Percentiles rank a stretch among this genome's conserved stretches.
phyloP scores from a whole-genome alignment of 2,113 vertebrate genomes.

The Siniperca knerii region DNA sequence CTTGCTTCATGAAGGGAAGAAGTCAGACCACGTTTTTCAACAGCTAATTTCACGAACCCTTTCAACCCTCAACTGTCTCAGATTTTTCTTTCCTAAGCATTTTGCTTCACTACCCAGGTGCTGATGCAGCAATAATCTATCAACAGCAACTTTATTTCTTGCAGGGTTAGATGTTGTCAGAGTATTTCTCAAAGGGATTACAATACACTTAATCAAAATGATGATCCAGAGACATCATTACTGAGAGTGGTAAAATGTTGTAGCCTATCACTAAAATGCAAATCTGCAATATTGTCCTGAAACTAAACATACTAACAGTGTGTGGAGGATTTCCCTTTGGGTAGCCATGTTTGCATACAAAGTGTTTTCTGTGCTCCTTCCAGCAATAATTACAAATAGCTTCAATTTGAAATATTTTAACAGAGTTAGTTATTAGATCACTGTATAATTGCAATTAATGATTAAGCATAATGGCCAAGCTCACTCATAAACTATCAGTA shows the following conservation, averaged over 20 bases:
- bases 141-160: slow-evolving; percentile 7
- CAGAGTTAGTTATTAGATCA: not conserved
- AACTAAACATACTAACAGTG: not conserved
- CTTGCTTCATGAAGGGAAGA: not conserved
- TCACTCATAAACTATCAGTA: not conserved
- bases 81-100: slow-evolving; percentile 49
- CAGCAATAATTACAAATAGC: not conserved
- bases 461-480: not conserved
- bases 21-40: slow-evolving; percentile 20
- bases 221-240: slow-evolving; percentile 24
- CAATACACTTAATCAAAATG: not conserved
- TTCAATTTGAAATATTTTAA: not conserved
- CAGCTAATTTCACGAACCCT: slow-evolving; percentile 28
- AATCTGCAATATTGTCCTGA: not conserved
- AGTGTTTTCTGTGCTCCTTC: not conserved
- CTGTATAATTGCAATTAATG: not conserved
- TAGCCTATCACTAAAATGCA: not conserved
- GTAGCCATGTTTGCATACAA: not conserved
- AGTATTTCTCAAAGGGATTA: slow-evolving; percentile 28
- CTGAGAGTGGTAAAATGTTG: not conserved
- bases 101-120: slow-evolving; percentile 35
- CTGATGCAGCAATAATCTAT: slow-evolving; percentile 54
- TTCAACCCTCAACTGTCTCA: slow-evolving; percentile 15
- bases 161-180: slow-evolving; percentile 8
- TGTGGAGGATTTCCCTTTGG: not conserved